These are phyloP conservation scores for Euglossa dilemma DNA, from an alignment of 1,140 invertebrate genomes.

Conservation along the genomic window DNA sequence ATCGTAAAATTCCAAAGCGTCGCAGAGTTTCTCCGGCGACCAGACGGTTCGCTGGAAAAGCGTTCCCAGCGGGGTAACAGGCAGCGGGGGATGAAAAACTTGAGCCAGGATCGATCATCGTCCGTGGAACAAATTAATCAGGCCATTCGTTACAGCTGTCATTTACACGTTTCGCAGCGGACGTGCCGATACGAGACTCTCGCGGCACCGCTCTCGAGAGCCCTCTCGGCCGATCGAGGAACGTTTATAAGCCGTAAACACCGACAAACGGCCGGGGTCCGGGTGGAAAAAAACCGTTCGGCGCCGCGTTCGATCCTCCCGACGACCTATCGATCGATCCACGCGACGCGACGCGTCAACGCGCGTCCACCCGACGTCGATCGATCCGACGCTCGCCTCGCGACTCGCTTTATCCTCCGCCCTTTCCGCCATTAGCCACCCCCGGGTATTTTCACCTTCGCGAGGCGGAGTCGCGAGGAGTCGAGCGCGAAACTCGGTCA, in stretches of 20 bases:
- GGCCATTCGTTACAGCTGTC: slow-evolving; percentile 53
- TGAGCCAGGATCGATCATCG: slow-evolving; percentile 39
- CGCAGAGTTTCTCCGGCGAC: background rate
- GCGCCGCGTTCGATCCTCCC: no score
- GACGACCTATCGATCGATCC: background rate
- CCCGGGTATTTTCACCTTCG: slow-evolving; percentile 15
- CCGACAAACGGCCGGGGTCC: background rate
- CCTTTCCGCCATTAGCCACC: no score
- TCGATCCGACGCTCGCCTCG: background rate
- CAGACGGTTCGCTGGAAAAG: background rate
- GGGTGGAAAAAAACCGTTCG: background rate
- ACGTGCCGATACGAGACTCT: background rate
- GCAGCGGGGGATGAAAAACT: background rate
- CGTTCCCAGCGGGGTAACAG: no score
- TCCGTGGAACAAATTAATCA: slow-evolving; percentile 47
- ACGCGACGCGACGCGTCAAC: background rate
- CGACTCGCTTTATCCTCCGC: no score
- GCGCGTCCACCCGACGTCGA: background rate
- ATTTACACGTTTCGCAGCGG: slow-evolving; percentile 26
- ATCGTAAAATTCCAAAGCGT: background rate
- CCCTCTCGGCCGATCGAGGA: slow-evolving; percentile 3
- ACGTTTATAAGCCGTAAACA: slow-evolving; percentile 9
- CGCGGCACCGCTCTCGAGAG: background rate
- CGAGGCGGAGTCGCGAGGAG: background rate
- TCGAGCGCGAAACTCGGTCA: slow-evolving; percentile 11